Evolutionary conservation across 92 coral and sea anemone genomes (phyloP), one percentile per base, ranked within the genome.

Genomic region (Plumapathes pennacea): DNA sequence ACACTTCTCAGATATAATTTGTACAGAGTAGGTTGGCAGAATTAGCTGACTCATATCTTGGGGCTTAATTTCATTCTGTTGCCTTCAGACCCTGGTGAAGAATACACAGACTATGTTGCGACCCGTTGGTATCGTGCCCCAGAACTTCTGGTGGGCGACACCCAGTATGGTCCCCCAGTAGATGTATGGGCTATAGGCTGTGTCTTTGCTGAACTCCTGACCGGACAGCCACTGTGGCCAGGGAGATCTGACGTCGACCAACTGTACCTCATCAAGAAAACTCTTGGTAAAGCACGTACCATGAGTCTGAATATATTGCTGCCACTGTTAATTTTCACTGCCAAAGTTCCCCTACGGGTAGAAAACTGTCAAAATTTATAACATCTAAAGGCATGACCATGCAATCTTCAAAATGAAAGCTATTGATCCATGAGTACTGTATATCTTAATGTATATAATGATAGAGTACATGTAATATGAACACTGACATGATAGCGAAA

Each of bases 171-270:
- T 31, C 76, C 80, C 10, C 94, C 98, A 5, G 96, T 92, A 0
- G 98, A 92, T 77, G 98, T 92, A 19, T 92, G 98, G 98, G 96
- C 98, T 1, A 81, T 92, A 50, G 98, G 98, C 3, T 92, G 98
- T 57, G 96, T 92, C 6, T 92, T 92, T 76, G 98, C 98, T 0
- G 98, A 92, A 50, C 83, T 92, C 10, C 30, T 79, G 10, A 79
- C 73, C 51, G 96, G 96, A 0, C 96, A 92, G 54, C 98, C 98
- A 4, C 47, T 92, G 18, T 92, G 96, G 96, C 98, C 98, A 24
- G 98, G 98, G 12, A 60, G 85, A 69, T 92, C 98, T 2, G 98
- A 92, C 61, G 84, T 92, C 5, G 98, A 92, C 57, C 98, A 92
- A 69, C 38, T 92, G 31, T 84, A 92, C 45, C 77, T 92, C 26